Percentiles rank a stretch among this genome's conserved stretches.
Evolutionary conservation across 1,140 invertebrate species (phyloP).

Genomic region (Magallana ariakensis): DNA sequence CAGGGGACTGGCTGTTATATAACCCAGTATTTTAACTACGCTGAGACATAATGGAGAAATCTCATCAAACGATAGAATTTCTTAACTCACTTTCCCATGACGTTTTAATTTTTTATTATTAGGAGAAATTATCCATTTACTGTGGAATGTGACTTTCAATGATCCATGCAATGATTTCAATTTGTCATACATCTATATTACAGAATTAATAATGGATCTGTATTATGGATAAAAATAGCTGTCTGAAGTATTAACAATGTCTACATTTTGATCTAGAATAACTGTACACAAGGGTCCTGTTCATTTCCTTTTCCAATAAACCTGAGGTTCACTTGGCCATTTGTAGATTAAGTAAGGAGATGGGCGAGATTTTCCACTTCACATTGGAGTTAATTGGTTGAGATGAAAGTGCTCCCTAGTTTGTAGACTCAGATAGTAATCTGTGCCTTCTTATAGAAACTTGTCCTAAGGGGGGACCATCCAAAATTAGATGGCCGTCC

Average conservation of each 20-base stretch:
- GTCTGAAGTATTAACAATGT: too few relatives aligned
- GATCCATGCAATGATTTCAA: neutral
- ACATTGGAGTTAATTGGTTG: neutral
- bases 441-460: neutral
- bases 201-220: neutral
- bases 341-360: neutral
- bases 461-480: neutral
- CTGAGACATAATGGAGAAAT: neutral
- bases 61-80: neutral
- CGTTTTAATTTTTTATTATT: neutral
- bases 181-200: neutral
- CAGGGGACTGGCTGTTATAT: too few relatives aligned
- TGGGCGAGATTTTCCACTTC: constrained; percentile 17
- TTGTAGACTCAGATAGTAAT: neutral
- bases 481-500: neutral
- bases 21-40: neutral
- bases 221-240: too few relatives aligned
- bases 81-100: constrained; percentile 12
- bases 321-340: neutral
- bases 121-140: constrained; percentile 8
- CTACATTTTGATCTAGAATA: too few relatives aligned
- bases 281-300: too few relatives aligned
- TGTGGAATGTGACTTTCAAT: neutral
- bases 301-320: too few relatives aligned
- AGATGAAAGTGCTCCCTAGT: neutral